phyloP scores from a whole-genome alignment of 2,113 vertebrate genomes.

The Rhabdomys dilectus region DNA sequence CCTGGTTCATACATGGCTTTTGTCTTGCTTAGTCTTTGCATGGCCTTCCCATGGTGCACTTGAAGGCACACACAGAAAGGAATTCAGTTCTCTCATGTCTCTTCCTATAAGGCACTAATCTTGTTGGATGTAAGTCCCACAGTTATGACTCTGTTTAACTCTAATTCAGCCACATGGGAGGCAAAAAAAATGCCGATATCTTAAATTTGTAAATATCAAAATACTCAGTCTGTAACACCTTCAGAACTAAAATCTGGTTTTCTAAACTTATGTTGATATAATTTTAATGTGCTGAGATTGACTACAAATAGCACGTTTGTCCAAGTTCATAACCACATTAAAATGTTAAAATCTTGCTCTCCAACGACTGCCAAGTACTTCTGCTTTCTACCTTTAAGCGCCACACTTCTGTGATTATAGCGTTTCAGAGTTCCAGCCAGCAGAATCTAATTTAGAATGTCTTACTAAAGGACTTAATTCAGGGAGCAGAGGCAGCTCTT shows the following conservation, averaged over 20 bases:
- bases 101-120: not conserved
- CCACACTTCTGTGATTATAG: not conserved
- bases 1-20: not conserved
- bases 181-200: not conserved
- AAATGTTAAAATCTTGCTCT: constrained; percentile 36
- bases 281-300: not conserved
- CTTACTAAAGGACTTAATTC: not conserved
- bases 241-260: constrained; percentile 28
- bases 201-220: not conserved
- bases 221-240: not conserved
- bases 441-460: not conserved
- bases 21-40: not conserved
- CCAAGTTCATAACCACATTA: constrained; percentile 8
- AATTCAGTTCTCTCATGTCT: not conserved
- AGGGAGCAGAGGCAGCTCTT: not conserved
- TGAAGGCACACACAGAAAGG: not conserved
- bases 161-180: not conserved
- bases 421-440: not conserved
- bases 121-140: not conserved
- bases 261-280: not conserved
- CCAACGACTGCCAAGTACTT: not conserved
- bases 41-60: not conserved
- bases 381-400: not conserved
- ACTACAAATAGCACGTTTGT: not conserved
- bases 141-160: not conserved